Percentiles rank a stretch among this genome's conserved stretches.
Conservation (phyloP, 2,113 vertebrate species). For the Centropus unirufus region DNA sequence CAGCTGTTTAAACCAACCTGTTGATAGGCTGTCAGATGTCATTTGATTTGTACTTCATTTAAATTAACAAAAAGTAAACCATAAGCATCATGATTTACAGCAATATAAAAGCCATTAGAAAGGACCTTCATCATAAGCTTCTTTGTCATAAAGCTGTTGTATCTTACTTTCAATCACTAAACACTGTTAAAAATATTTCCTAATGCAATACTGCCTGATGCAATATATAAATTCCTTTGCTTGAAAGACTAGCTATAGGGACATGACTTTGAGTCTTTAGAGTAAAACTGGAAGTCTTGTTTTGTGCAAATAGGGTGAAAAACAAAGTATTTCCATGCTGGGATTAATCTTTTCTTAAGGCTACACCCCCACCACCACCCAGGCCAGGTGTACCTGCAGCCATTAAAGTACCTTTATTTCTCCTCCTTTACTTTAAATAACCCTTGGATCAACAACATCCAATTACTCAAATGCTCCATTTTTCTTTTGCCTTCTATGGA, state of each 20-base stretch:
- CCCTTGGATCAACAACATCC: background rate
- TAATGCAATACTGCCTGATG: constrained; percentile 8
- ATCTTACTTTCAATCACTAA: constrained; percentile 71
- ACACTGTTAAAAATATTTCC: constrained; percentile 62
- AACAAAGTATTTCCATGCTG: background rate
- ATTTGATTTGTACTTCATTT: constrained; percentile 69
- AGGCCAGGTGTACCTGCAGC: background rate
- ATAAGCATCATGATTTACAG: constrained; percentile 61
- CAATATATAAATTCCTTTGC: constrained; percentile 51
- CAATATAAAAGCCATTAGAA: constrained; percentile 65
- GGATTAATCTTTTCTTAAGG: background rate
- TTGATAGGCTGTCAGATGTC: constrained; percentile 61
- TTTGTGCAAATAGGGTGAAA: background rate
- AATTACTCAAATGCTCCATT: background rate
- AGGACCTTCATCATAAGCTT: constrained; percentile 61
- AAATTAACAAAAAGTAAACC: constrained; percentile 69
- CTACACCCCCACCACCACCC: too few relatives aligned
- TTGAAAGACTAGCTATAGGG: background rate
- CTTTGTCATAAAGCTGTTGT: constrained; percentile 67
- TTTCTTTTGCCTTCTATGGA: background rate
- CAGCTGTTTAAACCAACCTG: constrained; percentile 64
- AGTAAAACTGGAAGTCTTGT: background rate
- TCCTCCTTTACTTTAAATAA: constrained; percentile 4
- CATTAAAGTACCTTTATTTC: background rate
- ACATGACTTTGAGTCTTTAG: background rate